Evolutionary conservation across 2,888 invertebrate species (phyloP).

Genomic region (Cephus runcator): DNA sequence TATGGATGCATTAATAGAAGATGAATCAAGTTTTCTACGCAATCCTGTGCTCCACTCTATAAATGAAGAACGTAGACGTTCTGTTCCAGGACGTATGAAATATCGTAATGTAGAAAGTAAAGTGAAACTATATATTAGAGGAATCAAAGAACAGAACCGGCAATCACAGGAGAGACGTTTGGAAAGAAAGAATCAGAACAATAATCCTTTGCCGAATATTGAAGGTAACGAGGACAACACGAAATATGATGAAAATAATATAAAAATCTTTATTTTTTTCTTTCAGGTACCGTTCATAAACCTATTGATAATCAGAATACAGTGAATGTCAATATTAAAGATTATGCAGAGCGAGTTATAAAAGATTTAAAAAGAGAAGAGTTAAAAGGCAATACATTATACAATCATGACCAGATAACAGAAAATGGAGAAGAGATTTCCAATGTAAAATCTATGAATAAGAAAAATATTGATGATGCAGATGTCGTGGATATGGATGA

Average conservation of each 20-base stretch:
- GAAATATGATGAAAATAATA: conserved; percentile 14
- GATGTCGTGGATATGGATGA: conserved; percentile 9
- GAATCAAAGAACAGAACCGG: conserved; percentile 36
- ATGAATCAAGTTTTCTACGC: conserved; percentile 20
- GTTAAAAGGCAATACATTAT: conserved; percentile 1
- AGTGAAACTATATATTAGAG: conserved; percentile 54
- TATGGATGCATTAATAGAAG: conserved; percentile 24
- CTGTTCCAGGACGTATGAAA: conserved; percentile 25
- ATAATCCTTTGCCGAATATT: neutral
- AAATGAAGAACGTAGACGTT: neutral
- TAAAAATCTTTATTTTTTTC: conserved; percentile 10
- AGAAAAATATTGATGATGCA: conserved; percentile 15
- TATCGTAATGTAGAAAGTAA: conserved; percentile 54
- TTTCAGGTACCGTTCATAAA: conserved; percentile 19
- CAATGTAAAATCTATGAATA: conserved; percentile 15
- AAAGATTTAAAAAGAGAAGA: conserved; percentile 42
- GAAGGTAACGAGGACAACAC: conserved; percentile 21
- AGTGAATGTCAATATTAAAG: conserved; percentile 35
- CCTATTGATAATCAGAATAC: conserved; percentile 10
- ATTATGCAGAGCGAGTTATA: conserved; percentile 46
- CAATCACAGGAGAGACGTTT: conserved; percentile 25
- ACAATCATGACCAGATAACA: conserved; percentile 14
- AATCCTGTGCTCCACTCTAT: conserved; percentile 17
- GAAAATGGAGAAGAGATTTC: conserved; percentile 29
- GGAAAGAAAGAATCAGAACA: conserved; percentile 8